phyloP scores from a whole-genome alignment of 2,113 vertebrate species.

The Okapia johnstoni region DNA sequence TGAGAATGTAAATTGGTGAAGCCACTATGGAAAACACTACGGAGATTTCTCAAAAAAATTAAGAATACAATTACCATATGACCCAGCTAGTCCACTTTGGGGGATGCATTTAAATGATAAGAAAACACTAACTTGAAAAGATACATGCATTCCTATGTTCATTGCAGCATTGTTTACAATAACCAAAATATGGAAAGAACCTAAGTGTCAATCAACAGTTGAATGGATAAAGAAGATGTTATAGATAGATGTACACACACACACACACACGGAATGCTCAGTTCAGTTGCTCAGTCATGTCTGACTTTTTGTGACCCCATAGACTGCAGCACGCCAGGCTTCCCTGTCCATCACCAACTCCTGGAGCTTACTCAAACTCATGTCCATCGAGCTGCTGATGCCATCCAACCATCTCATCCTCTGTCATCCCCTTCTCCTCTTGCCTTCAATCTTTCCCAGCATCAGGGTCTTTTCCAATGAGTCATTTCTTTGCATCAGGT shows the following conservation, averaged over 20 bases:
- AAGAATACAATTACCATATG: background rate
- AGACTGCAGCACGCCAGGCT: background rate
- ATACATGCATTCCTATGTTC: background rate
- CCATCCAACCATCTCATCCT: background rate
- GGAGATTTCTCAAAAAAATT: background rate
- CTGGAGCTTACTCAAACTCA: background rate
- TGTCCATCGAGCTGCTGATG: fast-evolving
- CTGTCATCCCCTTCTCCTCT: background rate
- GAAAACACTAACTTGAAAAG: background rate
- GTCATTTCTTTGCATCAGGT: background rate
- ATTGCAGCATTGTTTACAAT: background rate
- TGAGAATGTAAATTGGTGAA: background rate
- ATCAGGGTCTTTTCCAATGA: background rate
- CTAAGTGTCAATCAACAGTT: background rate
- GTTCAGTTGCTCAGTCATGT: background rate
- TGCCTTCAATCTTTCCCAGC: background rate
- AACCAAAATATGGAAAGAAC: background rate
- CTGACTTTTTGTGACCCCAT: background rate
- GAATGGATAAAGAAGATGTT: background rate
- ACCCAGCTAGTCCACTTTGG: background rate
- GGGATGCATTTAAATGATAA: background rate
- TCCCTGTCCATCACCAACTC: background rate
- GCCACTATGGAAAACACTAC: background rate
- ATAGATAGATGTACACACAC: background rate
- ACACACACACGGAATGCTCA: background rate